Base-by-base conservation (phyloP, 1,140 invertebrate genomes). In the Lerema accius region DNA sequence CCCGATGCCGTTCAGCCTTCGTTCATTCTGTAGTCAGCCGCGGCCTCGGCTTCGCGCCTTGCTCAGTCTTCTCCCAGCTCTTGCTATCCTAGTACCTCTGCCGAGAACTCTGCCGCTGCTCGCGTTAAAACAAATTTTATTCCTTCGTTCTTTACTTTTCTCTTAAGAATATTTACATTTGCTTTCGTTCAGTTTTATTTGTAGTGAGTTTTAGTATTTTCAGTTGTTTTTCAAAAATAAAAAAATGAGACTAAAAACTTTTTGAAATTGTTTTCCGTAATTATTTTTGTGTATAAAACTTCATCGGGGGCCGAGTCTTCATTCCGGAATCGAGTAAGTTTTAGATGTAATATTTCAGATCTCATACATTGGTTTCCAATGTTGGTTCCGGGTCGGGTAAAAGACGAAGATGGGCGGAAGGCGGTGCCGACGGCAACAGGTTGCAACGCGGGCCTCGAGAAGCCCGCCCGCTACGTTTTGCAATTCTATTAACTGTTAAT, bases 391-490 rank as follows among this genome's bases (percentile, higher is more conserved):
- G 55, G 16, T 46, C 42, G 55, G 3, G 42, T 58, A 42, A 58
- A 58, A 58, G 55, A 13, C 42, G 43, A 43, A 58, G 75, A 88
- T 84, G 87, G 87, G 87, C 87, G 87, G 82, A 87, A 90, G 87
- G 87, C 87, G 87, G 75, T 82, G 63, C 86, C 86, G 84, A 48
- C 83, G 82, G 87, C 87, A 90, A 90, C 87, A 90, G 87, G 87
- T 90, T 85, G 87, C 67, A 69, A 71, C 73, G 71, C 82, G 73
- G 76, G 74, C 71, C 74, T 60, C 66, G 51, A 71, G 58, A 64
- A 73, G 58, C 60, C 68, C 83, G 72, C 77, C 76, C 76, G 83
- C 75, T 67, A 63, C 63, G 69, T 71, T 74, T 65, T 61, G 70
- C 67, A 65, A 79, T 84, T 84, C 73, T 82, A 84, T 86, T 81